Percentiles rank a stretch among this genome's conserved stretches.
These are phyloP conservation scores for Bungarus multicinctus DNA, from an alignment of 2,113 vertebrate species.

Conservation along the genomic window DNA sequence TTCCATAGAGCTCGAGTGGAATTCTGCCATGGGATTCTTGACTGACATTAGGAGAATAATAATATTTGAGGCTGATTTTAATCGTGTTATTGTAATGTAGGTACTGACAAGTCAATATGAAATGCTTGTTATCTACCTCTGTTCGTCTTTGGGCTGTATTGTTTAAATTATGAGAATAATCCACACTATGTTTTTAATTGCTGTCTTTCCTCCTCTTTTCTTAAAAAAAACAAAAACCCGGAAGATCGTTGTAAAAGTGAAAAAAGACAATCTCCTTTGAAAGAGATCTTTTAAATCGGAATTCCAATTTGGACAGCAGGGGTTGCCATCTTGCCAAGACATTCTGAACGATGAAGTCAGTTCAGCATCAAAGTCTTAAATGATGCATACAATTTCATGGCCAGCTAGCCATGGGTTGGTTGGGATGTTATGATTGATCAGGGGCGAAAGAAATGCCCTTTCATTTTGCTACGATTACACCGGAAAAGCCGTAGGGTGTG, in stretches of 20 bases:
- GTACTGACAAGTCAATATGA: no score
- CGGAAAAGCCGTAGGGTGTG: slow-evolving; percentile 50
- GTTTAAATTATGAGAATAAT: slow-evolving; percentile 18
- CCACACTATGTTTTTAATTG: background rate
- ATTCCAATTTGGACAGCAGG: slow-evolving; percentile 57
- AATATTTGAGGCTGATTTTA: no score
- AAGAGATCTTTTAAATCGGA: slow-evolving; percentile 47
- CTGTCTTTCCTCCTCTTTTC: background rate
- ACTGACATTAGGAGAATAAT: slow-evolving; percentile 23
- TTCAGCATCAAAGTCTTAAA: slow-evolving; percentile 66
- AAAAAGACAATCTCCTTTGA: slow-evolving; percentile 35
- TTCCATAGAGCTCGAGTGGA: slow-evolving; percentile 36
- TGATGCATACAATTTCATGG: slow-evolving; percentile 61
- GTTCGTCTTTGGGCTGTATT: no score
- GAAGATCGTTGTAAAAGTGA: slow-evolving; percentile 11
- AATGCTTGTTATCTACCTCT: no score
- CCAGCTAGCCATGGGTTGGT: slow-evolving; percentile 35
- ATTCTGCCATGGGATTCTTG: slow-evolving; percentile 35
- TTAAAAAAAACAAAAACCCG: background rate
- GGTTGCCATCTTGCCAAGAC: slow-evolving; percentile 48
- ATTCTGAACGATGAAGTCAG: slow-evolving; percentile 59
- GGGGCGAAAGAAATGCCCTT: slow-evolving; percentile 50
- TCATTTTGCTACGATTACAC: slow-evolving; percentile 43
- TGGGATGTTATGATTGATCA: slow-evolving; percentile 56
- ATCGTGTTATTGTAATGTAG: no score